Conservation (phyloP, 2,113 vertebrate genomes). For the Xyliphius kryptos region DNA sequence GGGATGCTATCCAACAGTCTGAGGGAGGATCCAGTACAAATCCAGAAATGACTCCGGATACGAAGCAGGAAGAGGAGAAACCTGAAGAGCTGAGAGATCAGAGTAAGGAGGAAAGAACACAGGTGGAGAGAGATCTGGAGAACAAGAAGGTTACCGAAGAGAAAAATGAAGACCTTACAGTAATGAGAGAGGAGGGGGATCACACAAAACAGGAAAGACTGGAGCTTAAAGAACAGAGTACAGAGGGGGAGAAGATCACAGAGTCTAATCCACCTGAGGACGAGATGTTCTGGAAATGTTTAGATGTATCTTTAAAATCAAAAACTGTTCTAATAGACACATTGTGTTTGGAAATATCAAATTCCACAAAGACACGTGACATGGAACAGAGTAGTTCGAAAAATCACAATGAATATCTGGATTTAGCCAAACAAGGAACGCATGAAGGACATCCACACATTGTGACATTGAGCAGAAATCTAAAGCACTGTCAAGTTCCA, state of each 20-base stretch:
- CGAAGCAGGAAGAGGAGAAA: background rate
- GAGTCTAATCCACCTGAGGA: background rate
- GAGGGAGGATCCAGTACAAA: no score
- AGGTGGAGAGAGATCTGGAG: background rate
- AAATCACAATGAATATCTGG: conserved; percentile 22
- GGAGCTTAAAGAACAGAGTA: conserved; percentile 14
- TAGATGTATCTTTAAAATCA: background rate
- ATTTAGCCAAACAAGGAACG: conserved; percentile 25
- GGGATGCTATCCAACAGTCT: background rate
- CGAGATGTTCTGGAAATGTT: conserved; percentile 11
- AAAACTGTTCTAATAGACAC: conserved; percentile 18
- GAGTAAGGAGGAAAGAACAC: background rate
- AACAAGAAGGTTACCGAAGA: background rate
- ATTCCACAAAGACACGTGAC: background rate
- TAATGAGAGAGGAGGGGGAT: no score
- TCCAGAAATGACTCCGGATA: background rate
- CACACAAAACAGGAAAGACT: background rate
- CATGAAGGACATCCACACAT: no score
- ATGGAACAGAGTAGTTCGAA: background rate
- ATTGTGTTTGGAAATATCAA: conserved; percentile 34
- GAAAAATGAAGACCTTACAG: no score
- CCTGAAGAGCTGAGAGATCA: background rate
- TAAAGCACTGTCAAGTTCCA: no score
- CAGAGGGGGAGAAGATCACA: conserved; percentile 2
- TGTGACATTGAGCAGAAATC: background rate